Evolutionary conservation across 2,888 invertebrate species (phyloP), one percentile per base, ranked within the genome.

Genomic region (Pecten maximus): DNA sequence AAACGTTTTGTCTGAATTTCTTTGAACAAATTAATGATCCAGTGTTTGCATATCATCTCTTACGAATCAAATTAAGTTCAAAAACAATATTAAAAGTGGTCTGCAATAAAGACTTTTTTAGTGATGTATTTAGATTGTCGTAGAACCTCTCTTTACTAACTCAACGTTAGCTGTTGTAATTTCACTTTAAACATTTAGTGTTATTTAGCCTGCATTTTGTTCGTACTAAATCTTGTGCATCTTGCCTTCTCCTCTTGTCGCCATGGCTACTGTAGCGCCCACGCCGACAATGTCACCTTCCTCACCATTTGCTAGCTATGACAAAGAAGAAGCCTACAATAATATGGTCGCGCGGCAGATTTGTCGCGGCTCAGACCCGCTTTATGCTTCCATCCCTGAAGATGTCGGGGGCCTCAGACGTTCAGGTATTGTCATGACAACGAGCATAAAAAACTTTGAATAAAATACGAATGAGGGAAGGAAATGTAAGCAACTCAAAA

Each of bases 341-440:
- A 89, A 91, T 39, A 93, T 93, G 87, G 93, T 94, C 35, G 93
- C 93, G 60, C 93, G 94, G 90, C 94, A 94, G 93, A 93, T 94
- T 89, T 90, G 93, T 92, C 93, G 92, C 91, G 89, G 91, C 87
- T 93, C 94, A 91, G 96, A 95, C 89, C 95, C 95, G 40, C 93
- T 94, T 40, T 95, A 95, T 91, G 94, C 95, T 89, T 94, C 95
- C 88, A 96, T 96, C 89, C 93, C 95, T 87, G 94, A 94, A 89
- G 94, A 94, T 89, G 60, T 91, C 15, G 91, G 91, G 35, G 90
- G 89, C 74, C 50, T 88, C 35, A 88, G 88, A 39, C 40, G 86
- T 40, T 74, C 86, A 91, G 91, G 91, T 91, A 91, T 74, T 74
- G 74, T 74, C 74, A 74, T 35, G 74, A 35, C 74, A 74, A 74